A percentile compares a stretch with the other conserved stretches of the same genome.
Evolutionary conservation across 2,113 vertebrate species (phyloP).

Genomic region (Gymnobelideus leadbeateri): DNA sequence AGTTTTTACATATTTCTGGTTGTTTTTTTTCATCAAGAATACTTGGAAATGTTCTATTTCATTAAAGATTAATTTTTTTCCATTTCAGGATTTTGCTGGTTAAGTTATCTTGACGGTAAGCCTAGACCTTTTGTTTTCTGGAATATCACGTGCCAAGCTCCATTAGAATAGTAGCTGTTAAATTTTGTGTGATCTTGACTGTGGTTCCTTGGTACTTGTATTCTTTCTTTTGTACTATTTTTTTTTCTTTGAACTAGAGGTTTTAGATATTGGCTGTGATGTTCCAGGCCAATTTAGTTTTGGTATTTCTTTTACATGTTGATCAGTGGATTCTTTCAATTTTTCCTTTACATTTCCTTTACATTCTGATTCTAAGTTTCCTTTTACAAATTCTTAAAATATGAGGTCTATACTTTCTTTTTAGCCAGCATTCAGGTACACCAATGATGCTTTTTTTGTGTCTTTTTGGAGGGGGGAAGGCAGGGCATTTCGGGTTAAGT

Average conservation of each 20-base stretch:
- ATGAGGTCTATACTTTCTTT: neutral
- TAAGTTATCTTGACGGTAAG: neutral
- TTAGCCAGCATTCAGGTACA: neutral
- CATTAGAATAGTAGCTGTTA: neutral
- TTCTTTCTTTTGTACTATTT: neutral
- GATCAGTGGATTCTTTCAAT: neutral
- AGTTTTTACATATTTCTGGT: neutral
- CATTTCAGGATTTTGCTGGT: neutral
- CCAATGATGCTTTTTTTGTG: neutral
- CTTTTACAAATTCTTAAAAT: neutral
- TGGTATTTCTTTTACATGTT: neutral
- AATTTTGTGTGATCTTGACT: neutral
- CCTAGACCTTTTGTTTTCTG: neutral
- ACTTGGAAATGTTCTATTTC: neutral
- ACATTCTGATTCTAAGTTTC: neutral
- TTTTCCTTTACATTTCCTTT: neutral
- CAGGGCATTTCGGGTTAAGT: too few relatives aligned
- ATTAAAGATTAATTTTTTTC: neutral
- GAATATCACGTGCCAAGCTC: neutral
- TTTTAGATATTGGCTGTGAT: neutral
- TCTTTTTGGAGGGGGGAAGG: too few relatives aligned
- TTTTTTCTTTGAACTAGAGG: neutral
- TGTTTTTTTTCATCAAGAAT: neutral
- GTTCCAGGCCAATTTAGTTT: neutral
- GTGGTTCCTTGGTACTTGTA: neutral